phyloP scores from a whole-genome alignment of 2,797 vertebrate genomes.

The Liasis olivaceus region DNA sequence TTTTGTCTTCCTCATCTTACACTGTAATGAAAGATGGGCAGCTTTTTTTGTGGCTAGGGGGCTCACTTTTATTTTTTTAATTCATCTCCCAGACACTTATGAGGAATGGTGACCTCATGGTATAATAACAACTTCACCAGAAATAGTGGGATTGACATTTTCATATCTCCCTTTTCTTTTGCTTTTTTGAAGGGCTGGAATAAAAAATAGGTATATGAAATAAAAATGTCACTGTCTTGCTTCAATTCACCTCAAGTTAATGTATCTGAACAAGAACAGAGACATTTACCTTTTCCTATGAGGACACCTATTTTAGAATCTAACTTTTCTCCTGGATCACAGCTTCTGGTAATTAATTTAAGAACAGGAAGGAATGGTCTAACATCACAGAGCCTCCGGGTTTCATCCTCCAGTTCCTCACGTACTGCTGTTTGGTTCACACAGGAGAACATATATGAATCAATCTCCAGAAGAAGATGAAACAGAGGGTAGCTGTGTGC shows the following conservation, averaged over 20 bases:
- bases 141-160: too few species aligned
- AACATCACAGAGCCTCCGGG: constrained; percentile 91
- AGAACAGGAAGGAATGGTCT: constrained; percentile 96
- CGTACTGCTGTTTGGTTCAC: constrained; percentile 97
- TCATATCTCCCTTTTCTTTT: too few species aligned
- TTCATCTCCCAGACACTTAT: too few species aligned
- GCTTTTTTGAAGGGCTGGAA: too few species aligned
- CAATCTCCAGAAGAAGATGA: constrained; percentile 90
- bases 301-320: constrained; percentile 98
- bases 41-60: too few species aligned
- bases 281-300: constrained; percentile 91
- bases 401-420: constrained; percentile 96
- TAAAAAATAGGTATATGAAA: not conserved
- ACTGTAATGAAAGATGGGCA: too few species aligned
- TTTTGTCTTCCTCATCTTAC: too few species aligned
- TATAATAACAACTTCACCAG: too few species aligned
- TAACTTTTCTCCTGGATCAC: constrained; percentile 91
- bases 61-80: too few species aligned
- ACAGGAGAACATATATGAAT: constrained; percentile 97
- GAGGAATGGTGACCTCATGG: too few species aligned
- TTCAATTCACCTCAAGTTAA: not conserved
- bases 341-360: constrained; percentile 90
- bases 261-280: not conserved
- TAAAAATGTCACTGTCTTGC: not conserved
- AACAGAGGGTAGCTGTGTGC: constrained; percentile 94